phyloP scores from a whole-genome alignment of 2,797 vertebrate genomes.

The Gastrophryne carolinensis region DNA sequence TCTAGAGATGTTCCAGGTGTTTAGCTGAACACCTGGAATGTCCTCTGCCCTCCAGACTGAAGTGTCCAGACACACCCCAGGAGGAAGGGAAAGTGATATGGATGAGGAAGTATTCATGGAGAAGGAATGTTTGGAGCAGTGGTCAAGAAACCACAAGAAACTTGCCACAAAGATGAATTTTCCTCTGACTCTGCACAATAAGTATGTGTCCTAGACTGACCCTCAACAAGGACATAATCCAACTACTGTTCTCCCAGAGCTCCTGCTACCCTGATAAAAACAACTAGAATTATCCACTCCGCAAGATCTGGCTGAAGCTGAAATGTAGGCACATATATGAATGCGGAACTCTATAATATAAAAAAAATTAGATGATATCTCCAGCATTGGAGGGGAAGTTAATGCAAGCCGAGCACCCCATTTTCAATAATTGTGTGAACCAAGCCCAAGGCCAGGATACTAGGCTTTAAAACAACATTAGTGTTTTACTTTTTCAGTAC shows the following conservation, averaged over 20 bases:
- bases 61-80: background rate
- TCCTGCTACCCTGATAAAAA: background rate
- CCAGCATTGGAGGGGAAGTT: too few relatives aligned
- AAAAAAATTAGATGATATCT: too few relatives aligned
- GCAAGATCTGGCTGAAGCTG: background rate
- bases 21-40: background rate
- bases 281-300: background rate
- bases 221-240: background rate
- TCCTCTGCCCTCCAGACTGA: background rate
- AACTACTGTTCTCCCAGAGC: background rate
- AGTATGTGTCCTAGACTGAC: slow-evolving; percentile 27
- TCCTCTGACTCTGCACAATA: slow-evolving; percentile 15
- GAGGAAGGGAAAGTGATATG: slow-evolving; percentile 11
- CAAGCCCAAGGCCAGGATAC: too few relatives aligned
- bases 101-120: slow-evolving; percentile 9
- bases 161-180: slow-evolving; percentile 27
- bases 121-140: slow-evolving; percentile 27
- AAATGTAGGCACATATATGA: too few relatives aligned
- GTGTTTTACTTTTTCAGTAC: too few relatives aligned
- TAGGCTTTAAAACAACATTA: too few relatives aligned
- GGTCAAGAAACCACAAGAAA: slow-evolving; percentile 36
- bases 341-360: too few relatives aligned
- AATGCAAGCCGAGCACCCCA: too few relatives aligned
- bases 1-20: background rate
- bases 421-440: too few relatives aligned